Percentiles rank a stretch among this genome's conserved stretches.
Conservation (phyloP, 2,888 invertebrate species). For the Halictus quadricinctus region DNA sequence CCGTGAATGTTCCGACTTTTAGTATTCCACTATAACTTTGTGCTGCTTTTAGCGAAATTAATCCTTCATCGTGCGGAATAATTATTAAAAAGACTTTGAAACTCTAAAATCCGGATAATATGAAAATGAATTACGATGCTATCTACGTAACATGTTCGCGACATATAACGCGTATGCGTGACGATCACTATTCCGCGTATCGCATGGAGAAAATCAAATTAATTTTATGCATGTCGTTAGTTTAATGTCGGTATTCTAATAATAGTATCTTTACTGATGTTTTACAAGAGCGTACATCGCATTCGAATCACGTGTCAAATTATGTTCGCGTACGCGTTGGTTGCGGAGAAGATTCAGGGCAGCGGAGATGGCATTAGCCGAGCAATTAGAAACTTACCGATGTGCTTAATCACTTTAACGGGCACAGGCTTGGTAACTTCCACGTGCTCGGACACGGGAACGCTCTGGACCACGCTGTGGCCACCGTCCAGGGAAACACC, state of each 20-base stretch:
- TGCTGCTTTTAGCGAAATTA: not conserved
- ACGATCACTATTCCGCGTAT: not conserved
- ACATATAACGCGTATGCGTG: no score
- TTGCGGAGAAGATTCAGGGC: not conserved
- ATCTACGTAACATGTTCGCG: not conserved
- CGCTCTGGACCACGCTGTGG: conserved; percentile 83
- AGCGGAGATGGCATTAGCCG: not conserved
- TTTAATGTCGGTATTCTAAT: not conserved
- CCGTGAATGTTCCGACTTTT: not conserved
- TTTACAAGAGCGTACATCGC: no score
- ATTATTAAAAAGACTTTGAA: not conserved
- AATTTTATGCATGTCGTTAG: not conserved
- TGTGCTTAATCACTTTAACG: conserved; percentile 87
- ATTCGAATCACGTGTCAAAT: not conserved
- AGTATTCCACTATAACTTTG: not conserved
- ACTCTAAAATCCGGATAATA: not conserved
- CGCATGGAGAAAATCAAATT: not conserved
- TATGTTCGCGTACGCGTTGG: not conserved
- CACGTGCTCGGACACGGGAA: conserved; percentile 86
- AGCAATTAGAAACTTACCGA: conserved; percentile 81
- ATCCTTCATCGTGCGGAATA: not conserved
- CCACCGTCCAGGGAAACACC: conserved; percentile 71
- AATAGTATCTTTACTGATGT: not conserved
- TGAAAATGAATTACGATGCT: not conserved
- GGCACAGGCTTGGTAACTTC: conserved; percentile 88